Evolutionary conservation across 1,140 invertebrate species (phyloP).

Genomic region (Lepidurus arcticus): DNA sequence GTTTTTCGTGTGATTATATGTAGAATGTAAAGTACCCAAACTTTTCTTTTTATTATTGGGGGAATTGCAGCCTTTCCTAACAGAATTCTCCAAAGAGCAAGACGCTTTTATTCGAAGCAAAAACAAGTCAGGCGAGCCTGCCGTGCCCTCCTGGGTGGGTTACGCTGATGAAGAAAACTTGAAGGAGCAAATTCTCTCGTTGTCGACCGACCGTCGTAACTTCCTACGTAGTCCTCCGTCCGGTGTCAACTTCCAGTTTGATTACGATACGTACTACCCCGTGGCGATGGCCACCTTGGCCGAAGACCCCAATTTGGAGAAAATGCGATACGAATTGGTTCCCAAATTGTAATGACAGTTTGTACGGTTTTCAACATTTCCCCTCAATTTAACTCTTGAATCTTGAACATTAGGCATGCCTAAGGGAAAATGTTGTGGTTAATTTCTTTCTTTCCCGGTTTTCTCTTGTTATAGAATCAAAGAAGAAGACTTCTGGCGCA

Average conservation of each 20-base stretch:
- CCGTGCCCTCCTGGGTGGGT: conserved; percentile 86
- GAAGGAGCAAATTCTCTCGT: conserved; percentile 87
- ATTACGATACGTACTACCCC: conserved; percentile 83
- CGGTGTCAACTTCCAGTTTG: conserved; percentile 91
- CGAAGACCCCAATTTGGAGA: conserved; percentile 89
- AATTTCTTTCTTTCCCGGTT: conserved; percentile 22
- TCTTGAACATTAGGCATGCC: no score
- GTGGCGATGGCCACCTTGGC: conserved; percentile 88
- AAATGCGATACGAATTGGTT: conserved; percentile 97
- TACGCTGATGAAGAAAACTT: conserved; percentile 73
- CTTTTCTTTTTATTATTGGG: conserved; percentile 30
- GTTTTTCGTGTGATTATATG: no score
- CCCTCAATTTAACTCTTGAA: no score
- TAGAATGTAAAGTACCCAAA: no score
- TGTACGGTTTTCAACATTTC: not conserved
- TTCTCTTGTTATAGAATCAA: conserved; percentile 66
- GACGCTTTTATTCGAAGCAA: conserved; percentile 88
- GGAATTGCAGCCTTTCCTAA: conserved; percentile 72
- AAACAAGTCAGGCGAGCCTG: conserved; percentile 62
- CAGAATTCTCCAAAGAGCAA: conserved; percentile 93
- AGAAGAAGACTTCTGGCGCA: conserved; percentile 98
- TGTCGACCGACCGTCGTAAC: conserved; percentile 91
- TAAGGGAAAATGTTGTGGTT: not conserved
- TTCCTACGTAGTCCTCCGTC: conserved; percentile 93
- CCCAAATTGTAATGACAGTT: conserved; percentile 75